A percentile compares a stretch with the other conserved stretches of the same genome.
Conservation (phyloP, 1,140 invertebrate genomes). For the Magallana ariakensis region DNA sequence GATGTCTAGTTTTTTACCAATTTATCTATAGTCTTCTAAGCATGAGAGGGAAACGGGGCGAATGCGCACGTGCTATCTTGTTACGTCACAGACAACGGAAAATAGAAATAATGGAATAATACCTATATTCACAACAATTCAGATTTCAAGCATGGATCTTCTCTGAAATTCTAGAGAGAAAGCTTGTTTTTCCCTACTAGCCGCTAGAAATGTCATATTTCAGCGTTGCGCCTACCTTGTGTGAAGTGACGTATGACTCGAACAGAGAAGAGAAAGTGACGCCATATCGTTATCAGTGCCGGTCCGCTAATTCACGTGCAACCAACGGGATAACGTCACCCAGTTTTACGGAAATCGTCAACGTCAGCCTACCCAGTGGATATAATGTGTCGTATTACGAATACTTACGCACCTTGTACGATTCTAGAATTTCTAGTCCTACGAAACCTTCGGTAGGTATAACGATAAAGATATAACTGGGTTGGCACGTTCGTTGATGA, state of each 20-base stretch:
- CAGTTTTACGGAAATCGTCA: constrained; percentile 36
- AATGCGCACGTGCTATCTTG: background rate
- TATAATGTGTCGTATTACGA: constrained; percentile 49
- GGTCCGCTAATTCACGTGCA: constrained; percentile 35
- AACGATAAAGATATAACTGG: too few relatives aligned
- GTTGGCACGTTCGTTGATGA: too few relatives aligned
- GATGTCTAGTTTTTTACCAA: background rate
- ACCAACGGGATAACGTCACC: background rate
- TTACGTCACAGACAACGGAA: constrained; percentile 6
- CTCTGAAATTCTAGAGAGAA: background rate
- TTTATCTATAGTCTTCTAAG: background rate
- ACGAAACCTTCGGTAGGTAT: constrained; percentile 39
- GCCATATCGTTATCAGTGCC: constrained; percentile 46
- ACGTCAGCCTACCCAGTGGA: constrained; percentile 46
- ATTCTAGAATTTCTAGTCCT: constrained; percentile 32
- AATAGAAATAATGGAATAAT: background rate
- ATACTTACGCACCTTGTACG: constrained; percentile 50
- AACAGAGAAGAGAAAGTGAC: constrained; percentile 41
- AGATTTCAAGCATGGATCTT: constrained; percentile 1
- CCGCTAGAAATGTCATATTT: constrained; percentile 38
- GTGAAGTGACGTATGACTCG: constrained; percentile 56
- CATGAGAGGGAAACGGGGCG: background rate
- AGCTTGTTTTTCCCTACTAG: background rate
- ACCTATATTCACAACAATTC: background rate
- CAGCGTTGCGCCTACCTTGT: constrained; percentile 52